Evolutionary conservation across 1,140 invertebrate species (phyloP).

Genomic region (Drepana arcuata): DNA sequence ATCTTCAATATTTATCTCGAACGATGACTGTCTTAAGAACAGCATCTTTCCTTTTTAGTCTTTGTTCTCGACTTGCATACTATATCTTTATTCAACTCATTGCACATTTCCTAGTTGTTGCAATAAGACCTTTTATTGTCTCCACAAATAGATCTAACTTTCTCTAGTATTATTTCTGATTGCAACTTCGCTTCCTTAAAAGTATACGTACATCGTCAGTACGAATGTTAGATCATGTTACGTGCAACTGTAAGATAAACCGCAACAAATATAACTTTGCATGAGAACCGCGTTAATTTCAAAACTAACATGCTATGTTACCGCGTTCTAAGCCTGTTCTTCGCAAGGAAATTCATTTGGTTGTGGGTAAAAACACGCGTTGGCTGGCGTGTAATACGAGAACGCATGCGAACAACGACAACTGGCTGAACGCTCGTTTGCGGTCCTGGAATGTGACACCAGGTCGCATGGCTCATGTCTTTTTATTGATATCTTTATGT

Average conservation of each 20-base stretch:
- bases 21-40: no score
- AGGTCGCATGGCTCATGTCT: constrained; percentile 16
- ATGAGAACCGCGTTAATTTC: background rate
- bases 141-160: no score
- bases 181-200: no score
- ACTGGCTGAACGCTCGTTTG: constrained; percentile 27
- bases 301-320: constrained; percentile 2
- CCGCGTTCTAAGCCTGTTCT: constrained; percentile 9
- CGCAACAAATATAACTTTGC: constrained; percentile 12
- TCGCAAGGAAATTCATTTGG: constrained; percentile 9
- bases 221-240: no score
- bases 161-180: no score
- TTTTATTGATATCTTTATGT: constrained; percentile 32
- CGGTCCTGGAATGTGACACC: constrained; percentile 33
- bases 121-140: no score
- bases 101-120: no score
- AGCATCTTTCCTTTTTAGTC: no score
- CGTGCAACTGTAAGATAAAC: constrained; percentile 23
- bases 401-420: constrained; percentile 28
- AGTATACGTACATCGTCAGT: no score
- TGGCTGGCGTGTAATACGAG: constrained; percentile 28
- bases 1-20: no score
- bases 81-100: no score
- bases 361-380: constrained; percentile 14
- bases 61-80: no score